These are phyloP conservation scores for Axea sp. DNA, from an alignment of 2,888 invertebrate genomes.

Conservation along the genomic window DNA sequence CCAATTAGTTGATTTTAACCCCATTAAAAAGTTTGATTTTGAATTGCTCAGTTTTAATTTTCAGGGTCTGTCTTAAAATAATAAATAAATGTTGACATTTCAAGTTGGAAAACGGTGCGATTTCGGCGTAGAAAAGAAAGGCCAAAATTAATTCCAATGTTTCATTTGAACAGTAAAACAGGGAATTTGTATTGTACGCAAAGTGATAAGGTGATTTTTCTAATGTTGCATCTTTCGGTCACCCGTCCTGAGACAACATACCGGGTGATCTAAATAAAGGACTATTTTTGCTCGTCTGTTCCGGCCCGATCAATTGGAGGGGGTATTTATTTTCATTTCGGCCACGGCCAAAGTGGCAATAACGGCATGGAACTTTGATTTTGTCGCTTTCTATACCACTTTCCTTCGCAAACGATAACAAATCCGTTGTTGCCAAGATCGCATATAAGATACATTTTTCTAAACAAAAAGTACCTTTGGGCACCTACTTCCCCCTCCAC, in stretches of 20 bases:
- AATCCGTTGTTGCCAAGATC: background rate
- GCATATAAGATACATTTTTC: too few relatives aligned
- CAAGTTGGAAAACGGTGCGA: too few relatives aligned
- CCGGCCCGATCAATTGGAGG: slow-evolving; percentile 61
- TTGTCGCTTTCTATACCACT: slow-evolving; percentile 19
- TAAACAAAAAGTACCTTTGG: too few relatives aligned
- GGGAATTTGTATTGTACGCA: slow-evolving; percentile 7
- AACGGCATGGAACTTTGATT: slow-evolving; percentile 31
- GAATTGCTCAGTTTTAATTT: too few relatives aligned
- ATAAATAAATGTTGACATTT: too few relatives aligned
- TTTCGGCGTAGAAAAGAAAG: too few relatives aligned
- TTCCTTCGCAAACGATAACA: slow-evolving; percentile 29
- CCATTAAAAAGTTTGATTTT: too few relatives aligned
- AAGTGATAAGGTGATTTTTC: slow-evolving; percentile 70
- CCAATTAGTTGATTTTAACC: too few relatives aligned
- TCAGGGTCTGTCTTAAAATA: too few relatives aligned
- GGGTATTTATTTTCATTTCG: slow-evolving; percentile 77
- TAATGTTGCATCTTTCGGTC: slow-evolving; percentile 70
- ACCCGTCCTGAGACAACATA: slow-evolving; percentile 66
- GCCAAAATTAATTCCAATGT: too few relatives aligned
- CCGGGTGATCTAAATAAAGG: slow-evolving; percentile 72
- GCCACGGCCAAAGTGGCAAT: slow-evolving; percentile 75
- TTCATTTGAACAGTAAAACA: too few relatives aligned
- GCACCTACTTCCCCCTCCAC: too few relatives aligned
- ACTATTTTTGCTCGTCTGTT: slow-evolving; percentile 70